Conservation (phyloP, 2,113 vertebrate species). For the Aldabrachelys gigantea region DNA sequence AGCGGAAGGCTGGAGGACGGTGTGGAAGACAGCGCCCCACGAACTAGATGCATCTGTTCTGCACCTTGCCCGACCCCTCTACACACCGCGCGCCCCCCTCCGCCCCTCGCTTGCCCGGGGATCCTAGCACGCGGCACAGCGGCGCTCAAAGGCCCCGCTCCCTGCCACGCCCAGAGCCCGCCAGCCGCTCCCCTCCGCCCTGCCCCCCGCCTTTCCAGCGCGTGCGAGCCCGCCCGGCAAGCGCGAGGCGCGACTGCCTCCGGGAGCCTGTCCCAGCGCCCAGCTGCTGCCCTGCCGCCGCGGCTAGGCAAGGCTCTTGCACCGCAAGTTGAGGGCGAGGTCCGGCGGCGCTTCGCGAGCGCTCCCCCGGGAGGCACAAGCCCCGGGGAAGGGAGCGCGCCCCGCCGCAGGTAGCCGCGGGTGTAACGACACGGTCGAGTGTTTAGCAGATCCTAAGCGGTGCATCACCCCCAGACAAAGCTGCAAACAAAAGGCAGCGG, state of each 20-base stretch:
- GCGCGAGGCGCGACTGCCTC: neutral
- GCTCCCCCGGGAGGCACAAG: no score
- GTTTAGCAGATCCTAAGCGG: no score
- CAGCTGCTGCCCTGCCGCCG: conserved; percentile 1
- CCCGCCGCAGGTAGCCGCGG: no score
- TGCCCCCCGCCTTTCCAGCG: neutral
- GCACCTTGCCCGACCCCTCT: neutral
- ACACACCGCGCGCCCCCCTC: no score
- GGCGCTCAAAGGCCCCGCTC: neutral
- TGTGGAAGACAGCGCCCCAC: neutral
- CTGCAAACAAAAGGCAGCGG: neutral
- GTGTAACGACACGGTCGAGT: neutral
- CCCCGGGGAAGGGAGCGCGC: no score
- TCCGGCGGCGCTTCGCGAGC: neutral
- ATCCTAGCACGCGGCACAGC: neutral
- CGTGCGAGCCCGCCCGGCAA: neutral
- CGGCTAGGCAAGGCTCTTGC: neutral
- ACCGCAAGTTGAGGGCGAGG: accelerated
- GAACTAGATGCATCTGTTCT: neutral
- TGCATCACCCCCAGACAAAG: neutral
- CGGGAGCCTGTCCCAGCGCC: neutral
- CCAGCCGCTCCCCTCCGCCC: neutral
- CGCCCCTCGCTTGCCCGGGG: neutral
- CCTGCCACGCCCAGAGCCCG: neutral
- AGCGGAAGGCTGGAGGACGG: neutral